These are phyloP conservation scores for Falco peregrinus DNA, from an alignment of 2,797 vertebrate species.

Conservation along the genomic window DNA sequence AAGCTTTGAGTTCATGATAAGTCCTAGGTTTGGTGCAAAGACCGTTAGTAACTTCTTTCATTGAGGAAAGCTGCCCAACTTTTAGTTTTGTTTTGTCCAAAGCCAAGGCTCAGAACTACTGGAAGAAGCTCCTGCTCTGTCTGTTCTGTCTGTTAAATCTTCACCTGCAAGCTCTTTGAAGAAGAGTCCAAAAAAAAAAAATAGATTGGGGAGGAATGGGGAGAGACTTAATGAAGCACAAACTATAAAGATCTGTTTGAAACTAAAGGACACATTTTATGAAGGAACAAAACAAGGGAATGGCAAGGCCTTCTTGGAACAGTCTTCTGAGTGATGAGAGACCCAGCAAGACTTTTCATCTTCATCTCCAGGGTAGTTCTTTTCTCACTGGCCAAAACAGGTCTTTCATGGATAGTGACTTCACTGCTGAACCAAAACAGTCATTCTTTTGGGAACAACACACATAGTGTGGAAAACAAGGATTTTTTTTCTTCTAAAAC, in stretches of 20 bases:
- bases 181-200: conserved; percentile 86
- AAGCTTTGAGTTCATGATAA: conserved; percentile 98
- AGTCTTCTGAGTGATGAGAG: conserved; percentile 73
- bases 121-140: conserved; percentile 88
- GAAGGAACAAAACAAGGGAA: conserved; percentile 88
- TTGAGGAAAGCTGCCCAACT: conserved; percentile 86
- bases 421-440: conserved; percentile 93
- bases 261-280: conserved; percentile 93
- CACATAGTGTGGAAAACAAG: conserved; percentile 99
- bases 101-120: conserved; percentile 87
- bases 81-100: conserved; percentile 89
- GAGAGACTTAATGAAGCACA: conserved; percentile 89
- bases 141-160: conserved; percentile 87
- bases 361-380: conserved; percentile 84
- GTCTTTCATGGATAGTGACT: conserved; percentile 86
- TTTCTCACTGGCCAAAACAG: conserved; percentile 86
- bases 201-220: conserved; percentile 59
- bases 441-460: conserved; percentile 97
- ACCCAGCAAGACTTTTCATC: conserved; percentile 79
- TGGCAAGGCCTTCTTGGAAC: conserved; percentile 85
- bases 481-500: conserved; percentile 95
- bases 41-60: conserved; percentile 89
- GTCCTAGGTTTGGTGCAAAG: conserved; percentile 92
- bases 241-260: conserved; percentile 88
- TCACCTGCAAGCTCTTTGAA: conserved; percentile 89